Percentiles rank a stretch among this genome's conserved stretches.
phyloP scores from a whole-genome alignment of 2,888 invertebrate genomes.

The Morpho achilles region DNA sequence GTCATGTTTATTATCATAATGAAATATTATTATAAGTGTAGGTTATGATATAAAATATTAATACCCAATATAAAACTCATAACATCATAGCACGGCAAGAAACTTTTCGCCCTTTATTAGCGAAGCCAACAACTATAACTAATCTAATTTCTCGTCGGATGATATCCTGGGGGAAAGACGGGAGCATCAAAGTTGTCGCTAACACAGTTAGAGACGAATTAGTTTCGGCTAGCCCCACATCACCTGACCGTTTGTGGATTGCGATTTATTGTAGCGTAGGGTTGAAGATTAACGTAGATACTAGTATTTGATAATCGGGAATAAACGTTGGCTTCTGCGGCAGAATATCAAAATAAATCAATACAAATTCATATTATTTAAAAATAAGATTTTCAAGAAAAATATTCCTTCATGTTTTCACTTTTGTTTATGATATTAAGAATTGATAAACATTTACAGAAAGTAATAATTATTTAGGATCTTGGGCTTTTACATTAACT shows the following conservation, averaged over 20 bases:
- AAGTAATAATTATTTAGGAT: too few species aligned
- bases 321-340: too few species aligned
- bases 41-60: neutral
- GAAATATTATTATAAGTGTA: too few species aligned
- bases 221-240: constrained; percentile 61
- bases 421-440: too few species aligned
- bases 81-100: constrained; percentile 17
- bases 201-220: constrained; percentile 75
- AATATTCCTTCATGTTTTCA: too few species aligned
- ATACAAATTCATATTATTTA: too few species aligned
- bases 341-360: too few species aligned
- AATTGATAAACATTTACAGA: too few species aligned
- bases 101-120: constrained; percentile 56
- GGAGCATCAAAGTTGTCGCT: constrained; percentile 75
- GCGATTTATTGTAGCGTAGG: constrained; percentile 45
- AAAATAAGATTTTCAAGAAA: too few species aligned
- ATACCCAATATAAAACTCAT: constrained; percentile 5
- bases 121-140: constrained; percentile 71
- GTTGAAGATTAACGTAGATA: constrained; percentile 11
- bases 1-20: too few species aligned
- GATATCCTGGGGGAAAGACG: constrained; percentile 65
- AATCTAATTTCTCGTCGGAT: constrained; percentile 73
- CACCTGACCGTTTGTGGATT: constrained; percentile 61
- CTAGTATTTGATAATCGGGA: too few species aligned
- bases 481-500: too few species aligned